Percentiles rank a stretch among this genome's conserved stretches.
Conservation (phyloP, 2,113 vertebrate genomes). For the Sceloporus undulatus region DNA sequence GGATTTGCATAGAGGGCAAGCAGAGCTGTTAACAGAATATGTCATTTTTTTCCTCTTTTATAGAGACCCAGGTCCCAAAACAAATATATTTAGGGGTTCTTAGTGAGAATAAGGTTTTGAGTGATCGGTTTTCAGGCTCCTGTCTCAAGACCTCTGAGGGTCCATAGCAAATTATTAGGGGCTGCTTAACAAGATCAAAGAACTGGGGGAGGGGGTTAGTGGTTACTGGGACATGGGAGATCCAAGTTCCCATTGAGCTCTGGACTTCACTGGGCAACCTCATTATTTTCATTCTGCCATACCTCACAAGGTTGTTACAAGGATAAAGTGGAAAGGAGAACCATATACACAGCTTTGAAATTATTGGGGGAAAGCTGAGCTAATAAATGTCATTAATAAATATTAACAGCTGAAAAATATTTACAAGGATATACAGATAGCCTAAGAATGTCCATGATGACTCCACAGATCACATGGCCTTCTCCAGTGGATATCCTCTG, state of each 20-base stretch:
- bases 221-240: neutral
- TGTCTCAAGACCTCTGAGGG: neutral
- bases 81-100: neutral
- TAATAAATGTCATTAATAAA: too few species aligned
- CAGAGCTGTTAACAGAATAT: neutral
- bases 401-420: too few species aligned
- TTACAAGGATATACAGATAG: too few species aligned
- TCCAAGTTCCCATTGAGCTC: neutral
- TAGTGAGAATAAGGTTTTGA: neutral
- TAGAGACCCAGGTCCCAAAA: neutral
- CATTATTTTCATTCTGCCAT: too few species aligned
- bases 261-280: too few species aligned
- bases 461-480: too few species aligned
- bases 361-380: too few species aligned
- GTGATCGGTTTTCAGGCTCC: neutral
- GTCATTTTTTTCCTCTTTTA: neutral
- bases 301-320: too few species aligned
- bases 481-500: too few species aligned
- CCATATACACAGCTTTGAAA: too few species aligned
- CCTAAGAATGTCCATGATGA: too few species aligned
- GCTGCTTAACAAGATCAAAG: neutral
- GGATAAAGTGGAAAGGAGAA: too few species aligned
- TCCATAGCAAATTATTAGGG: neutral
- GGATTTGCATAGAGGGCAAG: neutral
- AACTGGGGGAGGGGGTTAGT: neutral